Evolutionary conservation across 2,888 invertebrate genomes (phyloP), one percentile per base, ranked within the genome.

Genomic region (Drosophila villosipedis): DNA sequence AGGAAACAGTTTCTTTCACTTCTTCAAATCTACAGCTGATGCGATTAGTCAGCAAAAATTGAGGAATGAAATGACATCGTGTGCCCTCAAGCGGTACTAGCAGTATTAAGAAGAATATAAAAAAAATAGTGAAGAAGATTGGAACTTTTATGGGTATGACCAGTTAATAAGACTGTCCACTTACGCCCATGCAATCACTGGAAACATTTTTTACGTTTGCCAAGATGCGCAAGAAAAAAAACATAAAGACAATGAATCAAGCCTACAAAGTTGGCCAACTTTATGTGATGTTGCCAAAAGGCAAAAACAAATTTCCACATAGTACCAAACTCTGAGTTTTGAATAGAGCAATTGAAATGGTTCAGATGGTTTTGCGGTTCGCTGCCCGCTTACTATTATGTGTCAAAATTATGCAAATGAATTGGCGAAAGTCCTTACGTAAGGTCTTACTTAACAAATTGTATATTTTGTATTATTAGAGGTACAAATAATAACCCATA

Each of bases 131-230:
- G 43, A 49, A 66, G 79, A 53, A 69, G 35, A 61, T 69, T 59
- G 76, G 57, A 60, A 79, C 66, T 75, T 65, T 72, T 68, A 67
- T 76, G 71, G 73, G 67, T 72, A 85, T 79, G 84, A 74, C 82
- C 84, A 86, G 82, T 84, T 85, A 86, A 89, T 86, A 76, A 89
- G 80, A 72, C 74, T 85, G 81, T 74, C 61, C 79, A 68, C 76
- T 73, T 70, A 84, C 84, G 89, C 84, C 89, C 89, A 85, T 76
- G 82, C 89, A 85, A 85, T 85, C 80, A 76, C 66, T 78, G 49
- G 69, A 64, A 78, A 59, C 76, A 70, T 67, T 79, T 75, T 68
- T 67, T 71, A 80, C 60, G 71, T 64, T 62, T 63, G 68, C 49
- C 61, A 54, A 71, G 64, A 80, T 63, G 43, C 39, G 50, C 12